These are phyloP conservation scores for Pelecanus crispus DNA, from an alignment of 2,113 vertebrate species.

Conservation along the genomic window DNA sequence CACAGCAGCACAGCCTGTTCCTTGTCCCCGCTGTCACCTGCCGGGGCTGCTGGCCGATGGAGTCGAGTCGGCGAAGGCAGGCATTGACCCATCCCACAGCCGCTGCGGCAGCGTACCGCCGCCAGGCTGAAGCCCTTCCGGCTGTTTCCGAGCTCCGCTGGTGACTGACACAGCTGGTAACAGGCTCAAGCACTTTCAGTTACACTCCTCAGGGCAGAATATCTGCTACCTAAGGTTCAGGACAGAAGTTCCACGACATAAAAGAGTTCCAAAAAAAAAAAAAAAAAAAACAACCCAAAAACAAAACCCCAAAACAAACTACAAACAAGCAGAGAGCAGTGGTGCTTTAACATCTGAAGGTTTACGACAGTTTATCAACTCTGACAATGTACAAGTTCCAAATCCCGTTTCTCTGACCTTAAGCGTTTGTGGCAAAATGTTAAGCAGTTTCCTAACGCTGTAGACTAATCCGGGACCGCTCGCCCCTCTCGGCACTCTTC, in stretches of 20 bases:
- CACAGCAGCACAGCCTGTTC: not conserved
- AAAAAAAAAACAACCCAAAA: too few relatives aligned
- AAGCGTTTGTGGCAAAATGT: not conserved
- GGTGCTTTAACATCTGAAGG: not conserved
- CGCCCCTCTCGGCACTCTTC: not conserved
- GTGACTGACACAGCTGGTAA: accelerated
- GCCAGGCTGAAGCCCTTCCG: not conserved
- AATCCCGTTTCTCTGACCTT: not conserved
- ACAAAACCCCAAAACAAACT: too few relatives aligned
- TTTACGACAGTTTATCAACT: not conserved
- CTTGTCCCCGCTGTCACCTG: not conserved
- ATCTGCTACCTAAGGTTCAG: conserved; percentile 7
- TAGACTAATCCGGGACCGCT: accelerated
- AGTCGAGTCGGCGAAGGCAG: not conserved
- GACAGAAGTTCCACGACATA: not conserved
- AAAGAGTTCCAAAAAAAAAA: not conserved
- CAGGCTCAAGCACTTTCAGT: not conserved
- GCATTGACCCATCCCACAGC: not conserved
- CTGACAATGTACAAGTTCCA: not conserved
- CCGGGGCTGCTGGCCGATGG: not conserved
- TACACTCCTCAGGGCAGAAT: not conserved
- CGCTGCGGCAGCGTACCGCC: accelerated
- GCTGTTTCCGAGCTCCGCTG: not conserved
- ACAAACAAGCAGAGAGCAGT: not conserved
- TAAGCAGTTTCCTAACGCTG: not conserved